phyloP scores from a whole-genome alignment of 2,113 vertebrate genomes.

The Eurystomus gularis region DNA sequence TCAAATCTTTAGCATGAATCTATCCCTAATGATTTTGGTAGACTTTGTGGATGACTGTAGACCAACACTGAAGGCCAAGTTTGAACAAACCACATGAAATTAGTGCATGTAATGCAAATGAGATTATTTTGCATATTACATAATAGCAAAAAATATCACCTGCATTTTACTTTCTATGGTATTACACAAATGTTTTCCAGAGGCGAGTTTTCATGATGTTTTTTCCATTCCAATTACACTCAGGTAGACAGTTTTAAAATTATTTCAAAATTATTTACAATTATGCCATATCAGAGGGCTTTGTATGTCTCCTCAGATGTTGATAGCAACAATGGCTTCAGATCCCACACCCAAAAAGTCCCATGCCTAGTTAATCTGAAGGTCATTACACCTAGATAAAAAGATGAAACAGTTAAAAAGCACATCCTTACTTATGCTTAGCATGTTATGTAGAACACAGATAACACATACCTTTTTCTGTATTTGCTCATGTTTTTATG shows the following conservation, averaged over 20 bases:
- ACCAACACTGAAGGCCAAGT: background rate
- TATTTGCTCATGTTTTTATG: background rate
- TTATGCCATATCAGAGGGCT: slow-evolving; percentile 19
- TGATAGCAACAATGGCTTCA: slow-evolving; percentile 12
- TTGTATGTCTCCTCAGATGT: background rate
- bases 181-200: background rate
- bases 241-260: background rate
- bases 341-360: background rate
- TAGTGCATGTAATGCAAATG: background rate
- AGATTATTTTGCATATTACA: slow-evolving; percentile 2
- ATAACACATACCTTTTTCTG: background rate
- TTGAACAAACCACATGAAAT: background rate
- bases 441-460: background rate
- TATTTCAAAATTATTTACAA: slow-evolving; percentile 9
- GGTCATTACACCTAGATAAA: background rate
- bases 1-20: background rate
- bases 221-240: slow-evolving; percentile 3
- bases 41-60: background rate
- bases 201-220: background rate
- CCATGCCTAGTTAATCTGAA: background rate
- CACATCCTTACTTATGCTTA: background rate
- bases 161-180: background rate
- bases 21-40: background rate
- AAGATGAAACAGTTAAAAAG: slow-evolving; percentile 39
- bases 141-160: background rate